These are phyloP conservation scores for Steinernema khuongi DNA, from an alignment of 1,140 invertebrate genomes.

Conservation along the genomic window DNA sequence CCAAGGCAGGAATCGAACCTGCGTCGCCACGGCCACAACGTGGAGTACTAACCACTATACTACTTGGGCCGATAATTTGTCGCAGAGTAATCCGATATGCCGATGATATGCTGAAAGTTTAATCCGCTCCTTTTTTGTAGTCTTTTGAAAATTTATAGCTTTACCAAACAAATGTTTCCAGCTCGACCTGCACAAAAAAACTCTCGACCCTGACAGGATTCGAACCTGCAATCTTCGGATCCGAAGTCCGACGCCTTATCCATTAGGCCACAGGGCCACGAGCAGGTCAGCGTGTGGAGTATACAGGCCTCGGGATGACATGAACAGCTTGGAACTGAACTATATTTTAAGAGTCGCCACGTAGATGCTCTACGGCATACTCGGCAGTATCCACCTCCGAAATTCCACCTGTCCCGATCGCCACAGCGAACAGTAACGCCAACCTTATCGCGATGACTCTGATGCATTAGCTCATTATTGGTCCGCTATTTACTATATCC, in stretches of 20 bases:
- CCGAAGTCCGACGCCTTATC: conserved; percentile 9
- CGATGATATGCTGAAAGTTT: too few species aligned
- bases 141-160: neutral
- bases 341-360: too few species aligned
- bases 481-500: too few species aligned
- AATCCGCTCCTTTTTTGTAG: neutral
- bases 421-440: too few species aligned
- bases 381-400: too few species aligned
- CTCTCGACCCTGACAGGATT: conserved; percentile 5
- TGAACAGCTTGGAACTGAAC: too few species aligned
- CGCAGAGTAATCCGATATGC: neutral
- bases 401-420: too few species aligned
- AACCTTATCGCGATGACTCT: too few species aligned
- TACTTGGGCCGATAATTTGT: conserved; percentile 38
- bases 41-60: conserved; percentile 53
- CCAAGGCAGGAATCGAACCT: conserved; percentile 46
- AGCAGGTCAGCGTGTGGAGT: too few species aligned
- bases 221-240: conserved; percentile 18
- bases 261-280: neutral
- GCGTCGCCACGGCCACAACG: conserved; percentile 52
- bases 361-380: too few species aligned
- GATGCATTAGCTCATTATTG: too few species aligned
- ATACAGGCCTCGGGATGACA: too few species aligned
- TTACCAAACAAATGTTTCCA: neutral
- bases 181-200: neutral